Evolutionary conservation across 2,888 invertebrate genomes (phyloP), one percentile per base, ranked within the genome.

Genomic region (Diarsia mendica): DNA sequence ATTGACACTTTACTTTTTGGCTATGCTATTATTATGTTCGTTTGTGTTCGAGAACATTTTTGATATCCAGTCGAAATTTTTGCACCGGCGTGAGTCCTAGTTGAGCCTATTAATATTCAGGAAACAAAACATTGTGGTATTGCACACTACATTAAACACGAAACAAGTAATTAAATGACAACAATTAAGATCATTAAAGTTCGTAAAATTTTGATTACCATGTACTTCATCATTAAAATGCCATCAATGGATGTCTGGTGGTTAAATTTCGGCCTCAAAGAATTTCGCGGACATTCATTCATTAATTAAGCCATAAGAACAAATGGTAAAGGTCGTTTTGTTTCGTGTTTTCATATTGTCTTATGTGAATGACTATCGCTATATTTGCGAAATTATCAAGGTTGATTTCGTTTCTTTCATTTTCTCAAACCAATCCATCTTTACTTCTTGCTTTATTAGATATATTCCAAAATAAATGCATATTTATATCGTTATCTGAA

Each of bases 261-360:
- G 65, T 51, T 65, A 39, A n/a, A 66, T 81, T 81, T 76, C 60
- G 23, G 73, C 71, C 71, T 60, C 78, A 82, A 85, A 64, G 73
- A 77, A 85, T 77, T 83, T 70, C 51, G 73, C 75, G 58, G 55
- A 74, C 68, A 84, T 84, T 87, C 64, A 71, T 83, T 85, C 65
- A 79, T 85, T 87, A 80, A 86, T 85, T 78, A 84, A 87, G 87
- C 67, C 67, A 75, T 80, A 77, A 77, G 73, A 67, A 79, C 71
- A 65, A 67, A 74, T 77, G 51, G 18, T 76, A 66, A 76, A 82
- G 78, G 76, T 77, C 68, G 74, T 82, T 74, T 72, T 65, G 58
- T 80, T 82, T 83, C 84, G 49, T 28, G 67, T 65, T 67, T 72
- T 64, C 58, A 15, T 75, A 44, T 49, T 23, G 9, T 39, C 39